Base-by-base conservation (phyloP, 1,140 invertebrate species). In the Zaprionus gabonicus region DNA sequence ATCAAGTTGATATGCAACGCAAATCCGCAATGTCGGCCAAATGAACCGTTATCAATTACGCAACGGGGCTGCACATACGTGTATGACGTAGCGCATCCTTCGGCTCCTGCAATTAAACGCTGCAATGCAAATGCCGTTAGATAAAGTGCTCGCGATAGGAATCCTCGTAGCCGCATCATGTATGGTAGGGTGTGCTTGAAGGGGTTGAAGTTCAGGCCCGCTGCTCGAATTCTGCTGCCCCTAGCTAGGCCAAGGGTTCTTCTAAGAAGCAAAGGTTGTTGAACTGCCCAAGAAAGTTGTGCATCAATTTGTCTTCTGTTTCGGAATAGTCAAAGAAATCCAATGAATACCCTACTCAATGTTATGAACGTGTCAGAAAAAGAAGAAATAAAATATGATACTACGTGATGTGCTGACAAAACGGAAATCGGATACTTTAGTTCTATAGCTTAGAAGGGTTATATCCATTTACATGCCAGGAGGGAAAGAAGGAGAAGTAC, bases 41-140 rank as follows among this genome's bases (percentile, higher is more conserved):
- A 90, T 84, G 81, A 90, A 88, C 85, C 85, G 85, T 88, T 88
- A 88, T 88, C 81, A 84, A 90, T 90, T 85, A 72, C 65, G 59
- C 74, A 88, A 82, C 85, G 81, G 85, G 9, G 3, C 31, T 34
- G 31, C 31, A 34, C 73, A 62, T 86, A n/a, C n/a, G n/a, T n/a
- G n/a, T n/a, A 34, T 34, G 31, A 34, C 77, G 72, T 70, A 76
- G 76, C 81, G 55, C 71, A 78, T 76, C 69, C 68, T 58, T 68
- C 71, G 76, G 38, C 36, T 63, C 81, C 77, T 34, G 74, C 80
- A 88, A 88, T 88, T 90, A 88, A 88, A 76, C 63, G 56, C 60
- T 57, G 58, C 73, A 76, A 90, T 90, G 84, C 81, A 90, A 90
- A 90, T 90, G 71, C 67, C 60, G 70, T 72, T 46, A 85, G 81